These are phyloP conservation scores for Carassius auratus DNA, from an alignment of 2,113 vertebrate species.

Conservation along the genomic window DNA sequence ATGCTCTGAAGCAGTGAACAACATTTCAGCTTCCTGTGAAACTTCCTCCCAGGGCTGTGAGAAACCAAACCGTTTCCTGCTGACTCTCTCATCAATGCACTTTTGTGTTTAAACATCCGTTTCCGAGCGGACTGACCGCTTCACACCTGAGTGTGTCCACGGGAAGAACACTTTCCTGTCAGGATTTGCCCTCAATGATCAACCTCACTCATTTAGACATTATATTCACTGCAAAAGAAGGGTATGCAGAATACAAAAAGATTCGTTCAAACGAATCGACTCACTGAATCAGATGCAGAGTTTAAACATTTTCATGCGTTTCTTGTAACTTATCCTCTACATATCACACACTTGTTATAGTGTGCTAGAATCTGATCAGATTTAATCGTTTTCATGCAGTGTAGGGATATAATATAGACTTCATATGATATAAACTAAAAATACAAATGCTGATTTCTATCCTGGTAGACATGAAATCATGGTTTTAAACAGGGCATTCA, in stretches of 20 bases:
- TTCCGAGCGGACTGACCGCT: conserved; percentile 33
- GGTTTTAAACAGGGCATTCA: background rate
- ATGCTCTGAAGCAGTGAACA: conserved; percentile 19
- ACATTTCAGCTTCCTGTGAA: conserved; percentile 22
- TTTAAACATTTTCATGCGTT: background rate
- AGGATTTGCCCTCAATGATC: background rate
- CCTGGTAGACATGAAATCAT: background rate
- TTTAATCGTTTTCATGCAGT: background rate
- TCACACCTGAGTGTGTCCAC: conserved; percentile 9
- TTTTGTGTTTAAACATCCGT: conserved; percentile 42
- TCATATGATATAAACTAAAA: no score
- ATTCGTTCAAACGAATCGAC: background rate
- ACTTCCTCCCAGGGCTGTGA: conserved; percentile 23
- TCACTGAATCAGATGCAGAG: background rate
- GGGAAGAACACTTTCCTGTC: background rate
- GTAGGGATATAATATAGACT: no score
- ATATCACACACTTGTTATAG: background rate
- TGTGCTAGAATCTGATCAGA: background rate
- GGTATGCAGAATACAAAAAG: background rate
- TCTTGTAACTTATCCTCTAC: background rate
- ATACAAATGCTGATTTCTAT: background rate
- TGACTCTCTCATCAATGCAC: conserved; percentile 9
- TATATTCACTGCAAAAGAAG: background rate
- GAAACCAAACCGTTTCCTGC: conserved; percentile 26
- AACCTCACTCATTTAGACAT: background rate